These are phyloP conservation scores for Papilio machaon DNA, from an alignment of 1,140 invertebrate genomes.

Conservation along the genomic window DNA sequence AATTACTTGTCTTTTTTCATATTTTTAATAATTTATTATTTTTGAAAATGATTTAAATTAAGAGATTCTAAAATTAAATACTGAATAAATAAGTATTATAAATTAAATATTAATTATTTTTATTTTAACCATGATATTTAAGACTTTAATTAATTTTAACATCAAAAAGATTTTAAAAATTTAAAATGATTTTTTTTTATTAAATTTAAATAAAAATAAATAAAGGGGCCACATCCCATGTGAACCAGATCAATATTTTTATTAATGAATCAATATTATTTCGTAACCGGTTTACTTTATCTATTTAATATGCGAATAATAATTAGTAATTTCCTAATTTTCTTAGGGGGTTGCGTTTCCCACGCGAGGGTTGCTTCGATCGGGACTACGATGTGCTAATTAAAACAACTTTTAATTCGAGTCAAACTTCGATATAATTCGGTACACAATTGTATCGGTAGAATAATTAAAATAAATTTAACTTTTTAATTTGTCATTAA, in stretches of 20 bases:
- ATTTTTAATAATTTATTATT: too few relatives aligned
- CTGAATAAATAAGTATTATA: too few relatives aligned
- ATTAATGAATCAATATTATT: constrained; percentile 74
- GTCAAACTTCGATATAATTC: constrained; percentile 1
- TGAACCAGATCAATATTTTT: constrained; percentile 45
- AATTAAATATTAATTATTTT: too few relatives aligned
- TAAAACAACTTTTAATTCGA: constrained; percentile 30
- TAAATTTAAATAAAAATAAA: background rate
- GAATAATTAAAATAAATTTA: background rate
- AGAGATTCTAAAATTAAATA: too few relatives aligned
- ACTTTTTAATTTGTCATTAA: too few relatives aligned
- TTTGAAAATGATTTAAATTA: too few relatives aligned
- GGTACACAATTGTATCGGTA: background rate
- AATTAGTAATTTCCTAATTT: constrained; percentile 68
- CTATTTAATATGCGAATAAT: constrained; percentile 77
- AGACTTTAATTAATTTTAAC: too few relatives aligned
- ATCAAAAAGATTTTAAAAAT: too few relatives aligned
- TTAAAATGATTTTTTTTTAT: too few relatives aligned
- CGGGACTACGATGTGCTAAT: constrained; percentile 38
- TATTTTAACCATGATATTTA: too few relatives aligned
- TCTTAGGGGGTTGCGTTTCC: constrained; percentile 58
- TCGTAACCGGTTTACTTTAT: constrained; percentile 56
- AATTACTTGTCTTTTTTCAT: too few relatives aligned
- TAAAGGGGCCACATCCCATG: background rate
- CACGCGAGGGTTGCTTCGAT: constrained; percentile 57